Evolutionary conservation across 2,113 vertebrate species (phyloP), one percentile per base, ranked within the genome.

Genomic region (Spea bombifrons): DNA sequence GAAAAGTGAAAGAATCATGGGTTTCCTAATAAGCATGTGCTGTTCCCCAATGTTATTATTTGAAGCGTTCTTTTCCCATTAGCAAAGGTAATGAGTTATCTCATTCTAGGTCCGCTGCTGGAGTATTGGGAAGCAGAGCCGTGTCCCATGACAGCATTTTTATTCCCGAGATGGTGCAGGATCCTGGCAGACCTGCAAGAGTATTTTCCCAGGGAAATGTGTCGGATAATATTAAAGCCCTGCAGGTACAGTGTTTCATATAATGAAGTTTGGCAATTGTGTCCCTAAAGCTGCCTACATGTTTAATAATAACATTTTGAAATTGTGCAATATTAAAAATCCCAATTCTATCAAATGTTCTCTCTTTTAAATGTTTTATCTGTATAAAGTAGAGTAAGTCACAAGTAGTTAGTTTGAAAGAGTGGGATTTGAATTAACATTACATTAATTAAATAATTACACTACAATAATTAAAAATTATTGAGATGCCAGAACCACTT

Each of bases 91-190:
- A 71, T 50, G 17, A 82, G 0, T 80, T 82, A 0, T 86, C 63
- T 87, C 66, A 3, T 86, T 82, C 83, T 81, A 96, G 95, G 86
- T 88, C 86, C 48, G 85, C 90, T 0, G 87, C 90, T 85, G 86
- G 85, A 6, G 66, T 86, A 0, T 88, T 96, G 90, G 94, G 94
- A 80, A 96, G 88, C 47, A 92, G 97, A 82, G 94, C 97, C 47
- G 86, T 96, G 66, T 99, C 97, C 48, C 95, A 97, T 4, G 96
- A 99, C 71, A 99, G 97, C 85, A 96, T 99, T 87, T 99, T 99
- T 86, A 91, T 94, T 82, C 90, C 91, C 13, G 95, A 97, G 64
- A 80, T 89, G 17, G 89, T 81, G 61, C 92, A 90, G 84, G 88
- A 92, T 49, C 87, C 93, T 12, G 9, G 84, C 67, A 91, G 92